Percentiles rank a stretch among this genome's conserved stretches.
phyloP scores from a whole-genome alignment of 2,888 invertebrate species.

The Reticulitermes lucifugus region DNA sequence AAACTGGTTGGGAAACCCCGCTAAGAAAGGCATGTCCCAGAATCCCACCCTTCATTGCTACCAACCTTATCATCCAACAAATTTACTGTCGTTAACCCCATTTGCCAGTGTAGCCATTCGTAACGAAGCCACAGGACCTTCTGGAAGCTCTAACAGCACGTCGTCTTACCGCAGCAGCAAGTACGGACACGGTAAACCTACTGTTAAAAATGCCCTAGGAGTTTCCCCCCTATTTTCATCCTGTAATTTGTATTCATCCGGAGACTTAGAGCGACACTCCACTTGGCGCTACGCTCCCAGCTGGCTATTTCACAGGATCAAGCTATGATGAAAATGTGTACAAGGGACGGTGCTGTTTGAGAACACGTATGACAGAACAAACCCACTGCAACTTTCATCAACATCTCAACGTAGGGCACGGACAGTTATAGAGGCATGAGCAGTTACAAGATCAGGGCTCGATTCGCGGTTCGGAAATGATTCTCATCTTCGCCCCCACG shows the following conservation, averaged over 20 bases:
- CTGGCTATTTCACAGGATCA: neutral
- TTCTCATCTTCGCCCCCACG: no score
- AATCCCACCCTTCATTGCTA: neutral
- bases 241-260: slow-evolving; percentile 3
- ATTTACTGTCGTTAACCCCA: neutral
- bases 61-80: neutral
- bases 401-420: no score
- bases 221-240: neutral
- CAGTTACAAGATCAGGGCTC: no score
- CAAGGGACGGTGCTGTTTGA: neutral
- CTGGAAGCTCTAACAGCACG: neutral
- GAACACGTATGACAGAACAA: no score
- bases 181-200: neutral
- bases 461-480: no score
- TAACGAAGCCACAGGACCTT: neutral
- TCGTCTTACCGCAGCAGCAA: neutral
- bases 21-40: neutral
- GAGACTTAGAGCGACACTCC: neutral
- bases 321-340: neutral
- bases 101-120: neutral
- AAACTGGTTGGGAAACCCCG: neutral
- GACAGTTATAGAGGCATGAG: no score
- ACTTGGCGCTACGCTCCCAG: neutral
- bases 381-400: no score
- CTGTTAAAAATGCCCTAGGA: neutral